Base-by-base conservation (phyloP, 2,888 invertebrate species). In the Drosophila limbata region DNA sequence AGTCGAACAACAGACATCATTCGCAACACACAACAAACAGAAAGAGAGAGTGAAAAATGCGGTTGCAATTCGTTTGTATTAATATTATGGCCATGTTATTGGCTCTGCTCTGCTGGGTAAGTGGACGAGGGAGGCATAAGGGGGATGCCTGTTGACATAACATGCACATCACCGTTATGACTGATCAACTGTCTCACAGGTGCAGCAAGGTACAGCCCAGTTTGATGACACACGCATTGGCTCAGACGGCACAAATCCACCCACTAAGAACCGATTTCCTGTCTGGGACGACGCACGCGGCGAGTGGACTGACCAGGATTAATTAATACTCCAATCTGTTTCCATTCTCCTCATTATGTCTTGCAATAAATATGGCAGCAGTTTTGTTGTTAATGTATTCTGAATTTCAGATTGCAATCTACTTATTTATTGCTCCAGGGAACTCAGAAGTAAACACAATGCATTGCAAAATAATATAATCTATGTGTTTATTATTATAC, bases 201-300 rank as follows among this genome's bases (percentile, higher is more conserved):
- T 79, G 59, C 65, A 56, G 42, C 66, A 35, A 62, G 61, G 64
- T 56, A 45, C 53, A 21, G 72, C 69, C 6, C 83, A 88, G 15
- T 25, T 28, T 0, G 52, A 47, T 33, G 66, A 72, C 45, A 64
- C 67, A 9, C 35, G 53, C 1, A 35, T 52, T 35, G 79, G 64
- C 15, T 59, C 59, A 4, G 37, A 64, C n/a, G 68, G 47, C 11
- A 78, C 86, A 28, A 61, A 40, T 8, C 19, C 60, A 21, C 68
- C 69, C 10, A 33, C 52, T 1, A 84, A 86, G 37, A 13, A 5
- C 0, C 61, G 65, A 21, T 79, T 90, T 77, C 85, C 91, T 2
- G 80, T 84, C 21, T 89, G 89, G 89, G 70, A 88, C 51, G 90
- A 90, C 66, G 84, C 85, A 3, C 50, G 53, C 1, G 89, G 88